Conservation (phyloP, 2,888 invertebrate genomes). For the Philonicus albiceps region DNA sequence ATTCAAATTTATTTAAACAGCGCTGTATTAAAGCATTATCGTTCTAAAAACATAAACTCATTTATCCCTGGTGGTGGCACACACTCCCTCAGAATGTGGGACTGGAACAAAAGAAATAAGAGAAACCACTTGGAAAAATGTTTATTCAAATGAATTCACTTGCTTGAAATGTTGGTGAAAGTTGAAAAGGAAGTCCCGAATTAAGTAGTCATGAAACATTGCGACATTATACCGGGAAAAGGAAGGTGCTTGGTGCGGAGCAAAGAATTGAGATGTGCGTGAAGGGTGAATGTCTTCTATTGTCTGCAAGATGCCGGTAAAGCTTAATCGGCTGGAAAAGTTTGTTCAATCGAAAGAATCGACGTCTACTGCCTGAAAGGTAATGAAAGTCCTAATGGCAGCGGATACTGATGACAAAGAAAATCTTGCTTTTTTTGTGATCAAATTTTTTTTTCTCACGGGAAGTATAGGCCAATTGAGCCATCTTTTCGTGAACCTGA, state of each 20-base stretch:
- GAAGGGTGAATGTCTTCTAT: conserved; percentile 28
- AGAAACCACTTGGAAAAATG: conserved; percentile 20
- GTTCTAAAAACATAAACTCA: background rate
- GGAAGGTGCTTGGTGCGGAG: background rate
- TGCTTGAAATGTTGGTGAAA: background rate
- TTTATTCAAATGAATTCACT: conserved; percentile 33
- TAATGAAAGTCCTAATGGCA: conserved; percentile 32
- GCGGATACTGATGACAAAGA: conserved; percentile 29
- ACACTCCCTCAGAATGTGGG: background rate
- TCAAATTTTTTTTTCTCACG: background rate
- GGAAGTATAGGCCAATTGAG: background rate
- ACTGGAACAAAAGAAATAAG: background rate
- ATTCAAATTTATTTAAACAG: conserved; percentile 36
- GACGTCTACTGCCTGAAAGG: conserved; percentile 29
- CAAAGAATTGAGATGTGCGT: background rate
- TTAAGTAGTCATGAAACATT: background rate
- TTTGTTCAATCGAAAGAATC: conserved; percentile 40
- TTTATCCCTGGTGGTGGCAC: background rate
- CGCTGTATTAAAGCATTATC: conserved; percentile 9
- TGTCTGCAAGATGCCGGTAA: conserved; percentile 15
- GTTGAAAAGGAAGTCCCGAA: conserved; percentile 10
- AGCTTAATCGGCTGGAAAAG: conserved; percentile 35
- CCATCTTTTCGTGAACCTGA: background rate
- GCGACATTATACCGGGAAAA: background rate
- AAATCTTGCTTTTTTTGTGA: background rate